Evolutionary conservation across 2,797 vertebrate species (phyloP).

Genomic region (Cossypha polioptera): DNA sequence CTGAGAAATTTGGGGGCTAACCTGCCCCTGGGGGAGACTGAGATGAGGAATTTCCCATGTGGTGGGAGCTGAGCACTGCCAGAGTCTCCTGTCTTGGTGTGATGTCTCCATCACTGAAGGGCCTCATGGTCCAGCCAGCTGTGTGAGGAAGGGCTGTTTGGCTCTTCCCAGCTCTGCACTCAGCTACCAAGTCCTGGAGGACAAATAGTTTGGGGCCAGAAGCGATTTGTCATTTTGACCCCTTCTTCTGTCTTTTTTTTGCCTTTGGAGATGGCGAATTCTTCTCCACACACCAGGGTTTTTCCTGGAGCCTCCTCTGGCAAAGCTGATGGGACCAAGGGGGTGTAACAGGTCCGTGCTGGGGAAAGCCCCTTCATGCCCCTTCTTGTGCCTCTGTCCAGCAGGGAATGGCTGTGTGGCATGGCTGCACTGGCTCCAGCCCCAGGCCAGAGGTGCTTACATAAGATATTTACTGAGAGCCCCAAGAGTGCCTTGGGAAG

Average conservation of each 20-base stretch:
- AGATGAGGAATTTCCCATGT: background rate
- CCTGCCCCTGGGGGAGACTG: background rate
- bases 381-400: background rate
- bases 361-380: background rate
- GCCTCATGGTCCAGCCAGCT: background rate
- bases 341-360: fast-evolving
- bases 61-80: background rate
- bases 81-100: background rate
- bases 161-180: background rate
- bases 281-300: background rate
- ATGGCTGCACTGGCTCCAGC: background rate
- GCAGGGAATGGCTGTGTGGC: background rate
- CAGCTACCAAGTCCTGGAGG: background rate
- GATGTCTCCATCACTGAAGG: background rate
- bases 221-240: background rate
- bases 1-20: background rate
- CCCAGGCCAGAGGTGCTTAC: conserved; percentile 31
- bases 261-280: fast-evolving
- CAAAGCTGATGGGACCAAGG: background rate
- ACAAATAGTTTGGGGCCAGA: background rate
- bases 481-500: conserved; percentile 39
- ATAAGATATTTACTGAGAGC: conserved; percentile 57
- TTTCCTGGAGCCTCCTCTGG: background rate
- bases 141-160: background rate
- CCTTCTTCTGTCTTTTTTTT: background rate